Evolutionary conservation across 2,797 vertebrate genomes (phyloP).

Genomic region (Brotogeris chrysoptera): DNA sequence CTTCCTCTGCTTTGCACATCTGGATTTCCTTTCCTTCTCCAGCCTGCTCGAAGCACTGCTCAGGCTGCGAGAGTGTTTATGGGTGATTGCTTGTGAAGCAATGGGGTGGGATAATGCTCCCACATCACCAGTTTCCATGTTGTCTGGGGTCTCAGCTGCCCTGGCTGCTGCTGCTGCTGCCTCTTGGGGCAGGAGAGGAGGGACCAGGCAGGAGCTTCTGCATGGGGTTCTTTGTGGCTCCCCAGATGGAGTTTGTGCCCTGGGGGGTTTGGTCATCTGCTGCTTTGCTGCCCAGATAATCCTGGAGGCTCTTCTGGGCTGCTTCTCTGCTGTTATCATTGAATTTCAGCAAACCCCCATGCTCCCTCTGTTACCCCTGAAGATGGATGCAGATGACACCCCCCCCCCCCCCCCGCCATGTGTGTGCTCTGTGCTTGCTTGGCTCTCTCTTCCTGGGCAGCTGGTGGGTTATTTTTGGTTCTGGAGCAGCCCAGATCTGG

Average conservation of each 20-base stretch:
- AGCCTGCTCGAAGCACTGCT: not conserved
- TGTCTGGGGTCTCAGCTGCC: not conserved
- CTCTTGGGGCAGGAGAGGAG: not conserved
- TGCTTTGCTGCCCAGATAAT: not conserved
- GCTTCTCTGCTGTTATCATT: not conserved
- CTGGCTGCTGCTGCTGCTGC: constrained; percentile 4
- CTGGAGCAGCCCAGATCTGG: constrained; percentile 27
- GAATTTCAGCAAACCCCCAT: not conserved
- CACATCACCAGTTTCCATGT: not conserved
- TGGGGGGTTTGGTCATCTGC: not conserved
- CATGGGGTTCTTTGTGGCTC: not conserved
- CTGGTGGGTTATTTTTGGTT: constrained; percentile 61
- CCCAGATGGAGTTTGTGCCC: not conserved
- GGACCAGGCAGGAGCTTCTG: not conserved
- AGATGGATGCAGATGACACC: constrained; percentile 29
- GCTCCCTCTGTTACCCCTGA: not conserved
- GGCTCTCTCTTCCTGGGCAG: constrained; percentile 48
- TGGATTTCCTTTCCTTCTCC: not conserved
- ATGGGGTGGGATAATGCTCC: not conserved
- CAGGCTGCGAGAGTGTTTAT: not conserved
- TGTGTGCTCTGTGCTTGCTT: not conserved
- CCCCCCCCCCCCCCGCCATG: not conserved
- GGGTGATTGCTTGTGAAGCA: not conserved
- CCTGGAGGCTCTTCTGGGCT: not conserved
- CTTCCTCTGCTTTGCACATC: not conserved